Conservation (phyloP, 2,888 invertebrate species). For the Hermaeophaga mercurialis region DNA sequence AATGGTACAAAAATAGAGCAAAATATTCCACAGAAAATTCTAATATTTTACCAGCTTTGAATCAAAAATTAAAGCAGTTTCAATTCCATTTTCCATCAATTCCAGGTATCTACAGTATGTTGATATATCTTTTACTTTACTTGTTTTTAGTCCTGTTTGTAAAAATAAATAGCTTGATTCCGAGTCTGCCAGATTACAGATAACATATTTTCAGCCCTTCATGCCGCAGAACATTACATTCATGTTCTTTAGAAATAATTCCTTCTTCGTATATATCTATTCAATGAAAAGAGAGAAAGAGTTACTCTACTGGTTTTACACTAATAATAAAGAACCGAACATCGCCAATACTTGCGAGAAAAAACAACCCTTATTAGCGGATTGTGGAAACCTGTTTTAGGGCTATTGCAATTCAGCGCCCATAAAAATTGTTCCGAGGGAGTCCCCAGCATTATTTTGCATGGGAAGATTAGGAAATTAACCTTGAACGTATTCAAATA, state of each 20-base stretch:
- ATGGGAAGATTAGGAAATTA: neutral
- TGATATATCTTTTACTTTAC: too few species aligned
- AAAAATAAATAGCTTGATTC: too few species aligned
- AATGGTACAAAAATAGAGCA: too few species aligned
- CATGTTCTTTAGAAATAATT: slow-evolving; percentile 13
- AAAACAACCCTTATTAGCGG: slow-evolving; percentile 36
- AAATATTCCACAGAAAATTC: too few species aligned
- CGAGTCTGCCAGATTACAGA: too few species aligned
- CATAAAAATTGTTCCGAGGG: slow-evolving; percentile 32
- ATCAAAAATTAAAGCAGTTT: too few species aligned
- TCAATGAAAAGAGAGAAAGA: slow-evolving; percentile 5
- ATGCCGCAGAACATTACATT: neutral
- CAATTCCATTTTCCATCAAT: too few species aligned
- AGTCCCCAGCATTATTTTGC: neutral
- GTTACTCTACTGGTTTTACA: slow-evolving; percentile 21
- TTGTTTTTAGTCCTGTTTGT: too few species aligned
- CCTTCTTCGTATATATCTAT: slow-evolving; percentile 10
- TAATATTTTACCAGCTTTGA: too few species aligned
- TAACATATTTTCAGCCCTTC: too few species aligned
- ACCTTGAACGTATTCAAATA: neutral
- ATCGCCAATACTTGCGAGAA: slow-evolving; percentile 28
- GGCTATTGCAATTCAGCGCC: slow-evolving; percentile 36
- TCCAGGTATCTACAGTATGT: too few species aligned
- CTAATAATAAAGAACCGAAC: slow-evolving; percentile 20
- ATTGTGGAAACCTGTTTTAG: slow-evolving; percentile 41